phyloP scores from a whole-genome alignment of 2,797 vertebrate genomes.

The Lates japonicus region DNA sequence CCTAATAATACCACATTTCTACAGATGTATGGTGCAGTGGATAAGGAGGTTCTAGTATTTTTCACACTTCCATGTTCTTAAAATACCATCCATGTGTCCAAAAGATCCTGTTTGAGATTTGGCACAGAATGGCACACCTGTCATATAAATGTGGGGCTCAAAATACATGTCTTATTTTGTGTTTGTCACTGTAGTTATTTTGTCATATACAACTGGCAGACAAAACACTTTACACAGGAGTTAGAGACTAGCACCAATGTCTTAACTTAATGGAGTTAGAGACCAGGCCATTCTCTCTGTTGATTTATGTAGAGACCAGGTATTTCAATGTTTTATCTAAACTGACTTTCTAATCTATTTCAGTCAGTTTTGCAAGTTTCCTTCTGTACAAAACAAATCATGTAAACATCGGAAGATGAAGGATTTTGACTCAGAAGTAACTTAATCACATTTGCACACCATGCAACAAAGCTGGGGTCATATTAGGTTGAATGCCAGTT shows the following conservation, averaged over 20 bases:
- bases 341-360: not conserved
- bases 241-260: not conserved
- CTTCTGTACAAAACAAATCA: not conserved
- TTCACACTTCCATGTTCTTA: not conserved
- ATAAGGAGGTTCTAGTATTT: not conserved
- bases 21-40: not conserved
- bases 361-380: not conserved
- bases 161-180: not conserved
- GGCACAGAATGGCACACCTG: not conserved
- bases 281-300: too few species aligned
- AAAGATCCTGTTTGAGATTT: not conserved
- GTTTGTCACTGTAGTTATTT: not conserved
- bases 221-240: not conserved
- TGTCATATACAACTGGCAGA: not conserved
- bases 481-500: slow-evolving; percentile 25
- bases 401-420: slow-evolving; percentile 4
- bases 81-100: not conserved
- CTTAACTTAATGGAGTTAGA: not conserved
- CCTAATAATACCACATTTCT: not conserved
- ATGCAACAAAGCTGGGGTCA: slow-evolving; percentile 27
- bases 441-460: slow-evolving; percentile 17
- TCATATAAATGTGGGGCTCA: not conserved
- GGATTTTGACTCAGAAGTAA: slow-evolving; percentile 11
- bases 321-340: not conserved
- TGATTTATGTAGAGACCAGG: not conserved